Base-by-base conservation (phyloP, 2,797 vertebrate species). In the Fistularia commersonii region DNA sequence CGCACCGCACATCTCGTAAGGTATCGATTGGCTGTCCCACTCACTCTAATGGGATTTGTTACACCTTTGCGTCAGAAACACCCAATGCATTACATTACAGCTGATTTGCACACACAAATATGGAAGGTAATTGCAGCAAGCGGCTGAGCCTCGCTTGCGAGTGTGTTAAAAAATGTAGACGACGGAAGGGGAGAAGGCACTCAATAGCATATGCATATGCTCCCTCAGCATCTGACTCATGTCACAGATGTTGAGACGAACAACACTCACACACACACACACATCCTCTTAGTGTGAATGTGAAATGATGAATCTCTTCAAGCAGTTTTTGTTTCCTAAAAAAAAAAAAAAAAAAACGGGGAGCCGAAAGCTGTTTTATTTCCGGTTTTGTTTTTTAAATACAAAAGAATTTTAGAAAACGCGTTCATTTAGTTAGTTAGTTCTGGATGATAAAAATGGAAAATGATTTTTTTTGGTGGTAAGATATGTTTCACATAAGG, bases 11-110 rank as follows among this genome's bases (percentile, higher is more conserved):
- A 82, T 87, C 85, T 80, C 72, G 76, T 91, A 92, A 94, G 91
- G 88, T 91, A 93, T 92, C 78, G 89, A 93, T 91, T 86, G 74
- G 61, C 49, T 76, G 77, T 69, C 81, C 83, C 81, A 49, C 72
- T 66, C 51, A 1, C 60, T 64, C 71, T 79, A 74, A 81, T 90
- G 89, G 89, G 88, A 84, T 91, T 91, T 91, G 87, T 91, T 86
- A 89, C 88, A 89, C 87, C 83, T 88, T 66, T 60, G 71, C 81
- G 78, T 74, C 66, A 78, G 72, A 63, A 70, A 65, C 12, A 38
- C 51, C 75, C 82, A 76, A 82, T 83, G 76, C 77, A 74, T 73
- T n/a, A 10, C 69, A 48, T 51, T 63, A 42, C 72, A 62, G 70
- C 62, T 64, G 60, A 66, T 60, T 61, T 31, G 51, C 51, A 56